Evolutionary conservation across 2,113 vertebrate genomes (phyloP).

Genomic region (Dermatemys mawii): DNA sequence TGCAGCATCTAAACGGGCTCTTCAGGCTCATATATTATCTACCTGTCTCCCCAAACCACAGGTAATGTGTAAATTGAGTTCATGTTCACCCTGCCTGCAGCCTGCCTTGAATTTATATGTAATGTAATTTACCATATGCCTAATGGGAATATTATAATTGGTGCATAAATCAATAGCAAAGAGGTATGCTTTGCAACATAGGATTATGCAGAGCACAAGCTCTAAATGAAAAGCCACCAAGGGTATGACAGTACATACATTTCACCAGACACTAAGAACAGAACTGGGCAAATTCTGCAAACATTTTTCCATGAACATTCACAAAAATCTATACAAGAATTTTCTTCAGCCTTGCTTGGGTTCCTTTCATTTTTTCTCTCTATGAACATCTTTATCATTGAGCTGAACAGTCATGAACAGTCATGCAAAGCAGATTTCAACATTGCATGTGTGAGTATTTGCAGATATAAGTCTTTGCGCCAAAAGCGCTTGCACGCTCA

Average conservation of each 20-base stretch:
- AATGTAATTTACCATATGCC: background rate
- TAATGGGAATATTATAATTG: background rate
- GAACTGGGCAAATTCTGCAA: background rate
- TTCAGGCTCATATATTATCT: background rate
- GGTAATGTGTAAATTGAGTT: background rate
- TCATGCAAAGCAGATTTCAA: background rate
- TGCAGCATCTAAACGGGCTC: constrained; percentile 9
- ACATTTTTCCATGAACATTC: background rate
- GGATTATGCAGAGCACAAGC: background rate
- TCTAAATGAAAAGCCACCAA: background rate
- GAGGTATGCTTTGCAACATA: background rate
- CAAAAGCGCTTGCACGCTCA: background rate
- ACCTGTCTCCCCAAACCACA: background rate
- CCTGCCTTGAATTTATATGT: background rate
- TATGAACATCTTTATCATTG: background rate
- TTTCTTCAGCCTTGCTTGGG: background rate
- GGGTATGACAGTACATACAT: background rate
- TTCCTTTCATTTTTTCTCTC: background rate
- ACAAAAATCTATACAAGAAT: background rate
- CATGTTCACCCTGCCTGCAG: background rate
- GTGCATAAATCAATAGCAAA: background rate
- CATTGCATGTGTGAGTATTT: background rate
- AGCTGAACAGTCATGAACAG: background rate
- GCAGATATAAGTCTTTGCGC: background rate
- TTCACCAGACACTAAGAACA: background rate